A percentile compares a stretch with the other conserved stretches of the same genome.
Evolutionary conservation across 2,888 invertebrate species (phyloP).

Genomic region (Vanessa cardui): DNA sequence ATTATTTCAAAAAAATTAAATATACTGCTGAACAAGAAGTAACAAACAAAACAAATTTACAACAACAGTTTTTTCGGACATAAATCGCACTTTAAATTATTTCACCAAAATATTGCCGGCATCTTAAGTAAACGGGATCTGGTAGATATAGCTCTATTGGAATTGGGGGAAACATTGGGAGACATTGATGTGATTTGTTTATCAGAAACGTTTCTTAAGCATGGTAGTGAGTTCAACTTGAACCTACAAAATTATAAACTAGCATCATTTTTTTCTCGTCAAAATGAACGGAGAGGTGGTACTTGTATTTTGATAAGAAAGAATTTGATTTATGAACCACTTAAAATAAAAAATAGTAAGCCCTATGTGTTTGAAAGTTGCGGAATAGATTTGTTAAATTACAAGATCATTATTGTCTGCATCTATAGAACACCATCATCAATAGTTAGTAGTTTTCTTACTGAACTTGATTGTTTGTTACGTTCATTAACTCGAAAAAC

Average conservation of each 20-base stretch:
- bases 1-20: not conserved
- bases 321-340: not conserved
- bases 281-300: slow-evolving; percentile 12
- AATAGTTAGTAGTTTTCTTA: not conserved
- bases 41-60: not conserved
- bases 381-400: slow-evolving; percentile 8
- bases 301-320: slow-evolving; percentile 1
- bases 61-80: not conserved
- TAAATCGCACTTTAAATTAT: not conserved
- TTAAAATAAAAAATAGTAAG: not conserved
- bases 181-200: slow-evolving; percentile 7
- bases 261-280: slow-evolving; percentile 8
- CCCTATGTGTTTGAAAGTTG: slow-evolving; percentile 13
- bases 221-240: not conserved
- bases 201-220: slow-evolving; percentile 10
- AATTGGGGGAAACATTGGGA: not conserved
- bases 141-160: not conserved
- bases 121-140: slow-evolving; percentile 1
- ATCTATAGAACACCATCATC: not conserved
- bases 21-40: not conserved
- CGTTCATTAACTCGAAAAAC: not conserved
- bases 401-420: not conserved
- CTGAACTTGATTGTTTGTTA: not conserved
- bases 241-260: slow-evolving; percentile 6
- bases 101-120: slow-evolving; percentile 11